These are phyloP conservation scores for Eristalis arbustorum DNA, from an alignment of 2,888 invertebrate species.

Conservation along the genomic window DNA sequence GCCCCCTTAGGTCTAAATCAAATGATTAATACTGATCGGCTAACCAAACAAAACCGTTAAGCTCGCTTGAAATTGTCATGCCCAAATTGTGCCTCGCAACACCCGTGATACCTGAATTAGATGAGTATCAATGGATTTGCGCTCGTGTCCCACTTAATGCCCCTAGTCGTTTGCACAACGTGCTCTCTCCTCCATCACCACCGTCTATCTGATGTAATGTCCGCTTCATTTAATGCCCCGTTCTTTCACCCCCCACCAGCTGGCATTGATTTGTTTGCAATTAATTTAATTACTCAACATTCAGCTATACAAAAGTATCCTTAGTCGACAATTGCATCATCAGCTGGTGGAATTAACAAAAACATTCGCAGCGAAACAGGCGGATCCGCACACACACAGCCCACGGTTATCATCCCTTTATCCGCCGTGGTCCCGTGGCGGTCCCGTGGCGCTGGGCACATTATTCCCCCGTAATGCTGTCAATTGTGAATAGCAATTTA, in stretches of 20 bases:
- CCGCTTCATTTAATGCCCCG: background rate
- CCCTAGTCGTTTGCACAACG: background rate
- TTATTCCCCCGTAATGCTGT: background rate
- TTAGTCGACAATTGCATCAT: background rate
- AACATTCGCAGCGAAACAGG: background rate
- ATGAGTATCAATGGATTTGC: background rate
- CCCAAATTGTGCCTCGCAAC: background rate
- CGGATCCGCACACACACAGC: background rate
- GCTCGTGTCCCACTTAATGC: background rate
- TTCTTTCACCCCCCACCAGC: background rate
- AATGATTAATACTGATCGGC: background rate
- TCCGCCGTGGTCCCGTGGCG: background rate
- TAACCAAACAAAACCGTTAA: background rate
- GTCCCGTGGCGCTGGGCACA: background rate
- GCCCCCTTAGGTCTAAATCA: background rate
- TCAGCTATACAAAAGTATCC: background rate
- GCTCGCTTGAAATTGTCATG: background rate
- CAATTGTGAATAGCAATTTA: conserved; percentile 32
- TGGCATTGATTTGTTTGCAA: conserved; percentile 30
- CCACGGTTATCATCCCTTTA: conserved; percentile 6
- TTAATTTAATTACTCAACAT: conserved; percentile 1
- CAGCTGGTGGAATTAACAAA: background rate
- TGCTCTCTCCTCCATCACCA: too few relatives aligned
- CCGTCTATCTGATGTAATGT: background rate
- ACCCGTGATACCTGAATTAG: background rate